Evolutionary conservation across 2,888 invertebrate species (phyloP).

Genomic region (Sarcophaga subvicina): DNA sequence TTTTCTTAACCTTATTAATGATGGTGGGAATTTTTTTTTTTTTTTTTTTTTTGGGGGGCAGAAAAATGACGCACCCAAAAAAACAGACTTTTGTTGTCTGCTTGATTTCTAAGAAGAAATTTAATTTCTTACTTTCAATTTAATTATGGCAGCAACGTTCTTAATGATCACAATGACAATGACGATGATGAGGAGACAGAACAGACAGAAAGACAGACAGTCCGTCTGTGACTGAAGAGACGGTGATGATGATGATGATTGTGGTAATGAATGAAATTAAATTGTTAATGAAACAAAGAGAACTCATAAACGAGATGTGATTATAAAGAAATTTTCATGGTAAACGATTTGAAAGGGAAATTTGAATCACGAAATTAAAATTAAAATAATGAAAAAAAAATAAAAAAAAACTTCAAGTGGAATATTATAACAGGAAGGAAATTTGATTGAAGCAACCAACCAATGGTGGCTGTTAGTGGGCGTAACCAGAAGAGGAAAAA

Average conservation of each 20-base stretch:
- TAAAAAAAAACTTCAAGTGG: not conserved
- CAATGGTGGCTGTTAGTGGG: constrained; percentile 42
- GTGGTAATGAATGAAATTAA: not conserved
- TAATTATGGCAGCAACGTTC: constrained; percentile 15
- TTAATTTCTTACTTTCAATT: constrained; percentile 52
- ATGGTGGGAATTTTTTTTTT: not conserved
- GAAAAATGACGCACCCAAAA: too few relatives aligned
- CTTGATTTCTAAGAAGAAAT: constrained; percentile 46
- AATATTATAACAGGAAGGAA: too few relatives aligned
- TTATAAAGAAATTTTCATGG: constrained; percentile 28
- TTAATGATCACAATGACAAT: not conserved
- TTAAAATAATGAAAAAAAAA: not conserved
- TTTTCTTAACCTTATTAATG: too few relatives aligned
- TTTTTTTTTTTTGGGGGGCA: not conserved
- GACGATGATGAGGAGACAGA: not conserved
- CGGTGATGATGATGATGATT: constrained; percentile 24
- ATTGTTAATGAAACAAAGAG: constrained; percentile 41
- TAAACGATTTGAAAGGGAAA: too few relatives aligned
- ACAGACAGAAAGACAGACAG: too few relatives aligned
- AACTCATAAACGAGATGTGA: constrained; percentile 15
- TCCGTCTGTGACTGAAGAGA: not conserved
- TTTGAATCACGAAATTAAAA: too few relatives aligned
- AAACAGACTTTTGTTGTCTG: too few relatives aligned
- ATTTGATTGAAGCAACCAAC: not conserved
- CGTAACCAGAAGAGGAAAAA: constrained; percentile 52